Conservation (phyloP, 1,140 invertebrate species). For the Heliconius nattereri region DNA sequence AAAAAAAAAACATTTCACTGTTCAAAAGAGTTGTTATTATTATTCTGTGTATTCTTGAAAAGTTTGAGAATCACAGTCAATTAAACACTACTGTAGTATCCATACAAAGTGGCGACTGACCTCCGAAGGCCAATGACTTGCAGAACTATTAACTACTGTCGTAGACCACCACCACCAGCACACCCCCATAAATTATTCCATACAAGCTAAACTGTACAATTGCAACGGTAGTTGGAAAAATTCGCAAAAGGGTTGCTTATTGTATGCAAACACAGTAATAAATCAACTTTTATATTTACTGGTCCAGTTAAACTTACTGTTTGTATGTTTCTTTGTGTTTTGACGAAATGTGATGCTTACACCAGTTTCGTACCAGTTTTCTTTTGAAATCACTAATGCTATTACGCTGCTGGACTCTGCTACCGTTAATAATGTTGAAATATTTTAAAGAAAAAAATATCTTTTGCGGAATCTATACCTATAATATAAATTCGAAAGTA, state of each 20-base stretch:
- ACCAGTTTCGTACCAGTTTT: background rate
- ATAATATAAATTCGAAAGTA: too few species aligned
- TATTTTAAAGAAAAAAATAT: background rate
- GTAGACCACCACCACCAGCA: slow-evolving; percentile 61
- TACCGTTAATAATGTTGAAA: background rate
- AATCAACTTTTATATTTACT: slow-evolving; percentile 30
- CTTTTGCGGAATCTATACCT: background rate
- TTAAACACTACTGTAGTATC: slow-evolving; percentile 46
- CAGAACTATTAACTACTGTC: slow-evolving; percentile 56
- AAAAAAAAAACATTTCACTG: too few species aligned
- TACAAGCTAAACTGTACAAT: slow-evolving; percentile 65
- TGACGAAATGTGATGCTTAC: background rate
- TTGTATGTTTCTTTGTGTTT: slow-evolving; percentile 9
- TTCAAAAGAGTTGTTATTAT: background rate
- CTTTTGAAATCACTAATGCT: slow-evolving; percentile 7
- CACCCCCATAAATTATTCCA: slow-evolving; percentile 66
- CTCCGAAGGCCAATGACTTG: slow-evolving; percentile 74
- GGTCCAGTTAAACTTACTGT: slow-evolving; percentile 27
- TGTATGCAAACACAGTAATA: slow-evolving; percentile 45
- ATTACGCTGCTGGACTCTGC: slow-evolving; percentile 3
- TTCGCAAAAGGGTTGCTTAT: slow-evolving; percentile 72
- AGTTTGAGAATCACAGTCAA: slow-evolving; percentile 56
- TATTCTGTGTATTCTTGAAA: background rate
- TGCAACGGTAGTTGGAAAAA: slow-evolving; percentile 64
- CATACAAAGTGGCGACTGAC: slow-evolving; percentile 61